Evolutionary conservation across 2,113 vertebrate species (phyloP), one percentile per base, ranked within the genome.

Genomic region (Glaucomys volans): DNA sequence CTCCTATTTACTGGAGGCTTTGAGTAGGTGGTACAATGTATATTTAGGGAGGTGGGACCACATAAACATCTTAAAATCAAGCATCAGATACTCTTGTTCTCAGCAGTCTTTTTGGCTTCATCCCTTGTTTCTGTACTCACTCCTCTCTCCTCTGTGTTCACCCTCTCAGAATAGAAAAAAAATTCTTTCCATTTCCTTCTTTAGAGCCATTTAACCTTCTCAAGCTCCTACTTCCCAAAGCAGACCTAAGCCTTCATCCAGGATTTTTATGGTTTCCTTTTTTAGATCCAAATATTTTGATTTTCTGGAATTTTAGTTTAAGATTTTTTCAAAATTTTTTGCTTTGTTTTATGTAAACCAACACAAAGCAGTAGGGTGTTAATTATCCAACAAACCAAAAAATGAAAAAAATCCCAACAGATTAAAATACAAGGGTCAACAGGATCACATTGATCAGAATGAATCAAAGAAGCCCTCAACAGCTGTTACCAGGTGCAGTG

Each of bases 121-220:
- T 57, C 26, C n/a, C n/a, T 82, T 72, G 30, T 86, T 93, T 75
- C 72, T 69, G 5, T 79, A 8, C 54, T 95, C 44, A 35, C 17
- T 82, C 42, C n/a, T 72, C n/a, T 90, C 22, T 71, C 30, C 47
- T 88, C 87, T 77, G 62, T 40, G 67, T 47, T 82, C 26, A n/a
- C 72, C 66, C 86, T 97, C 22, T 71, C 64, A 32, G 18, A 87
- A 93, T 40, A 52, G 59, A 91, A 90, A 76, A 89, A 5, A 85
- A 95, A 97, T 93, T 97, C 75, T 96, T 97, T 84, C 79, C 94
- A 72, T 95, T 95, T 93, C 87, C 66, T 89, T 91, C 74, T 76
- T 20, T 42, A 80, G 67, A 95, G 75, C 40, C 75, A 8, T 76
- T 91, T 50, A 82, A 83, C 57, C 57, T 92, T 88, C n/a, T 84